Base-by-base conservation (phyloP, 2,888 invertebrate species). In the Dromius quadrimaculatus region DNA sequence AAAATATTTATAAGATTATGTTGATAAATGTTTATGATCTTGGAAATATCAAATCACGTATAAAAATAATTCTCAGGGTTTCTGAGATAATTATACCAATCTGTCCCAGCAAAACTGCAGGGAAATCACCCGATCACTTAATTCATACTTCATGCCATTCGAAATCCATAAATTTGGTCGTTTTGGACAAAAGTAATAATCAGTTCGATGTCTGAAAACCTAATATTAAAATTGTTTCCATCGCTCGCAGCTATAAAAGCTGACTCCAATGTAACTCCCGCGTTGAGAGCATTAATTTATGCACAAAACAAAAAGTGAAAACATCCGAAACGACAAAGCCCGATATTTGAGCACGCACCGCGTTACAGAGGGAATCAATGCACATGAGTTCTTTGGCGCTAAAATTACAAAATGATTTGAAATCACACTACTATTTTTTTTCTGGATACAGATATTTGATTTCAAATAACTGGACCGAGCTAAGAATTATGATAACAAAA, bases 141-240 rank as follows among this genome's bases (percentile, higher is more conserved):
- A 36, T 36, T 36, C 3, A 36, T 11, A 11, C 36, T 36, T 36
- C 36, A 36, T 9, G 6, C 36, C 36, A 36, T 11, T 9, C 11
- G 2, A 36, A 36, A 36, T 36, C n/a, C n/a, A 36, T 36, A 36
- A 36, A 1, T n/a, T 11, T 36, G 11, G 9, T 36, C 11, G 36
- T 36, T 36, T 36, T 36, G 36, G 36, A 36, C 6, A 8, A 11
- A 36, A 36, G 11, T 36, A 36, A 36, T 36, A n/a, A 36, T 36
- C 36, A 36, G 36, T 36, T 11, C 45, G 13, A 22, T 22, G 23
- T 20, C 47, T 47, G 47, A 47, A 47, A 47, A 22, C 47, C 47
- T 47, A 47, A 22, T 19, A 47, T 47, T 47, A 47, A 47, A 20
- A 47, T 47, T 47, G 22, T 47, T 47, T 47, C 23, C 47, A 47